Evolutionary conservation across 2,113 vertebrate genomes (phyloP).

Genomic region (Jacana jacana): DNA sequence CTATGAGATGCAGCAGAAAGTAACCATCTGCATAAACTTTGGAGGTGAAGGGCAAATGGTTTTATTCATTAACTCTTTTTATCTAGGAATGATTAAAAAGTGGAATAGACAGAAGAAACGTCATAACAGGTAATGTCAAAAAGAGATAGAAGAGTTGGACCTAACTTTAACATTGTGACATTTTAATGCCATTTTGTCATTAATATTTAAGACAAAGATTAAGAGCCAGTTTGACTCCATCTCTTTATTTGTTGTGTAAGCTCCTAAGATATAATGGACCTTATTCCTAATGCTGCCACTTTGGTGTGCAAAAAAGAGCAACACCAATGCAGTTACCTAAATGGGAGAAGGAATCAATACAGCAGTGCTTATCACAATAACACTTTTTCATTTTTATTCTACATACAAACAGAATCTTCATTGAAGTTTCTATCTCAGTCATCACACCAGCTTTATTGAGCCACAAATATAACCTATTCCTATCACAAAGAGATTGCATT

Average conservation of each 20-base stretch:
- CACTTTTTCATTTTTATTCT: not conserved
- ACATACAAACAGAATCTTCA: not conserved
- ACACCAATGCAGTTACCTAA: not conserved
- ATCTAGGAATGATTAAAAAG: not conserved
- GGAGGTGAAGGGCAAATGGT: not conserved
- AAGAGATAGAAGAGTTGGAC: not conserved
- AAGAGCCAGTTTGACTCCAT: not conserved
- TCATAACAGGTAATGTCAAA: not conserved
- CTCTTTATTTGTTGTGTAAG: not conserved
- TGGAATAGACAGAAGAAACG: not conserved
- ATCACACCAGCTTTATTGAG: not conserved
- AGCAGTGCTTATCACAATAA: not conserved
- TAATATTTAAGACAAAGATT: not conserved
- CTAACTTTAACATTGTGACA: not conserved
- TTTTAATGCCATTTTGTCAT: too few species aligned
- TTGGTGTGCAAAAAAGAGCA: not conserved
- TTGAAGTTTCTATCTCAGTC: not conserved
- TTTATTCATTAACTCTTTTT: not conserved
- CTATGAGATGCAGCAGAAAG: not conserved
- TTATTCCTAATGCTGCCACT: not conserved
- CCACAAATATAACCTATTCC: not conserved
- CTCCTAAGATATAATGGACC: not conserved
- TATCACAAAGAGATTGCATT: not conserved
- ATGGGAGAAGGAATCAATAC: not conserved
- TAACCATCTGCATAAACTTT: not conserved